Conservation (phyloP, 2,888 invertebrate species). For the Antheraea yamamai region DNA sequence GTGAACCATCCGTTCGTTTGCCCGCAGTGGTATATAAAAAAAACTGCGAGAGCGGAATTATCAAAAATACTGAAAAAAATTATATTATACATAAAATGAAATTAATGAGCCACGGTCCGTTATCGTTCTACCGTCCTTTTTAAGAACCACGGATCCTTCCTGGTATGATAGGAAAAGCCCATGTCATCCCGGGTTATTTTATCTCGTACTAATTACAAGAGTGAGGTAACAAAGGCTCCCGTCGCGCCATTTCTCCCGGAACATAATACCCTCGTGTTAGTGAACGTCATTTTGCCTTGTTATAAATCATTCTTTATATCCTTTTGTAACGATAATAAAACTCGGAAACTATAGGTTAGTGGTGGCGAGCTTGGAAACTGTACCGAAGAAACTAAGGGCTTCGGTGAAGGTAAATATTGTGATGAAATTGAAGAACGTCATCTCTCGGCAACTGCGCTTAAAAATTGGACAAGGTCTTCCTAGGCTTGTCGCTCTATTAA, state of each 20-base stretch:
- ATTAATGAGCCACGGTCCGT: not conserved
- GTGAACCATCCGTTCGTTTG: too few species aligned
- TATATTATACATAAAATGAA: not conserved
- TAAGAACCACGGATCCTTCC: not conserved
- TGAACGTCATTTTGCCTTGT: slow-evolving; percentile 9
- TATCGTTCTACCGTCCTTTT: not conserved
- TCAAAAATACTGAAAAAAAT: too few species aligned
- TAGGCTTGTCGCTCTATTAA: too few species aligned
- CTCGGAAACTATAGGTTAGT: not conserved
- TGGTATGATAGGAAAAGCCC: slow-evolving; percentile 9
- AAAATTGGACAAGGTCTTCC: too few species aligned
- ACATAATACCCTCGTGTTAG: slow-evolving; percentile 11
- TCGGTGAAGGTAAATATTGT: not conserved
- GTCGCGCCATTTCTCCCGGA: slow-evolving; percentile 5
- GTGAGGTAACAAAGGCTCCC: slow-evolving; percentile 10
- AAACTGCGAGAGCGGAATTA: too few species aligned
- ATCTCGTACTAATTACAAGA: slow-evolving; percentile 10
- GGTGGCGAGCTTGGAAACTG: not conserved
- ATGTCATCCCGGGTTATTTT: slow-evolving; percentile 9
- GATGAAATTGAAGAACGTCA: not conserved
- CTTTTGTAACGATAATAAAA: not conserved
- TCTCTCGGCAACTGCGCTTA: too few species aligned
- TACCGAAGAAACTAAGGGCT: not conserved
- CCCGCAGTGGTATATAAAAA: too few species aligned
- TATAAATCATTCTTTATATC: slow-evolving; percentile 7